These are phyloP conservation scores for Oryzias dopingdopingensis DNA, from an alignment of 2,797 vertebrate species.

Conservation along the genomic window DNA sequence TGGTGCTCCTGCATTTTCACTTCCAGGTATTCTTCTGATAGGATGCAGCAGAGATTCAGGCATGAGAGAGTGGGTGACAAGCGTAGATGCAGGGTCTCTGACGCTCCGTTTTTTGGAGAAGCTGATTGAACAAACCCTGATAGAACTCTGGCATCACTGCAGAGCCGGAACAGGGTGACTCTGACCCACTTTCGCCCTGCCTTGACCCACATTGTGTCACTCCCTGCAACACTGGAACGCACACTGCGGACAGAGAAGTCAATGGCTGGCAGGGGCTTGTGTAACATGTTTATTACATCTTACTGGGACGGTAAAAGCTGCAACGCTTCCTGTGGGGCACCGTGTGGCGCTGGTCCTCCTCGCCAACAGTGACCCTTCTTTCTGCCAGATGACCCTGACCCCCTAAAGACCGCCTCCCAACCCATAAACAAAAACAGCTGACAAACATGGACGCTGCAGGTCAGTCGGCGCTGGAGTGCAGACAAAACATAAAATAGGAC, in stretches of 20 bases:
- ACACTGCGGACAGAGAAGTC: constrained; percentile 34
- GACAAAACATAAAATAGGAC: too few relatives aligned
- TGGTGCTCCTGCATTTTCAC: constrained; percentile 14
- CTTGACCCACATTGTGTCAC: constrained; percentile 57
- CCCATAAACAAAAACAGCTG: neutral
- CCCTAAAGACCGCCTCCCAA: constrained; percentile 25
- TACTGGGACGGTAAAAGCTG: neutral
- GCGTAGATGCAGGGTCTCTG: constrained; percentile 9
- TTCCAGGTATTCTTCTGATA: constrained; percentile 42
- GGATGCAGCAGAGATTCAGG: constrained; percentile 21
- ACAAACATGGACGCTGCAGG: constrained; percentile 20
- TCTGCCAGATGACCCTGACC: constrained; percentile 39
- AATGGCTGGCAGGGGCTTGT: constrained; percentile 50
- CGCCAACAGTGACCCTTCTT: constrained; percentile 33
- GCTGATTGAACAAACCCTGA: constrained; percentile 1
- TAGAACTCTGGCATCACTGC: constrained; percentile 1
- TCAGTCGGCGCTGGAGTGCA: too few relatives aligned
- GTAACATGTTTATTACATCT: constrained; percentile 49
- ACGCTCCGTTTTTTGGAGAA: constrained; percentile 4
- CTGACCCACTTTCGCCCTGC: constrained; percentile 65
- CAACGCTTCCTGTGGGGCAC: constrained; percentile 47
- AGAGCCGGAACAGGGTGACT: constrained; percentile 30
- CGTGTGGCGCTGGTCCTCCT: constrained; percentile 13
- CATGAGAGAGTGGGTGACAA: neutral
- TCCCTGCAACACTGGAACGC: constrained; percentile 24